Conservation (phyloP, 1,140 invertebrate species). For the Sinella curviseta region DNA sequence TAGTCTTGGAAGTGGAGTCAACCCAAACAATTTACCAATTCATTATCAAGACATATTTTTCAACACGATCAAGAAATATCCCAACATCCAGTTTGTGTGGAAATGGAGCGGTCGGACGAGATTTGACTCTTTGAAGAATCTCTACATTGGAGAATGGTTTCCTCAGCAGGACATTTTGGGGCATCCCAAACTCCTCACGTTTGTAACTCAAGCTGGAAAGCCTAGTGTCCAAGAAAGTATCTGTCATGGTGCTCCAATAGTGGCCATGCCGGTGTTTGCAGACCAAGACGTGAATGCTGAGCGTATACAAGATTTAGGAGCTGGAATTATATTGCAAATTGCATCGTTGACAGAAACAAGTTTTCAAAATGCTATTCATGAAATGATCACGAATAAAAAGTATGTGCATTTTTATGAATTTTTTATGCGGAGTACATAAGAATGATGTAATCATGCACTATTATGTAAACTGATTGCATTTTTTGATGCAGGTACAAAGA, state of each 20-base stretch:
- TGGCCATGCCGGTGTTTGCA: background rate
- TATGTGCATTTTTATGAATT: too few species aligned
- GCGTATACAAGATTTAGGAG: background rate
- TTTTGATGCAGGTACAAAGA: constrained; percentile 53
- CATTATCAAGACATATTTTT: constrained; percentile 26
- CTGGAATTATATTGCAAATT: background rate
- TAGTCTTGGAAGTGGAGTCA: constrained; percentile 29
- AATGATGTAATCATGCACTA: background rate
- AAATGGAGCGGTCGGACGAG: background rate
- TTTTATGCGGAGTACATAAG: background rate
- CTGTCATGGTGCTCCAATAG: background rate
- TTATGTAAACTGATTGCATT: background rate
- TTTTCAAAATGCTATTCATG: background rate
- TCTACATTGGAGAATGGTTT: constrained; percentile 35
- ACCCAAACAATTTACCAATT: background rate
- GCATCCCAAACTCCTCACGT: constrained; percentile 34
- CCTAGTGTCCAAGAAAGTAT: background rate
- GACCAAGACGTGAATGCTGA: background rate
- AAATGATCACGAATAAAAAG: background rate
- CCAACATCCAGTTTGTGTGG: constrained; percentile 26
- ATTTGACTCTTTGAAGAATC: constrained; percentile 30
- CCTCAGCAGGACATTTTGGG: constrained; percentile 29
- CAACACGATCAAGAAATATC: background rate
- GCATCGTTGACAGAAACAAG: background rate
- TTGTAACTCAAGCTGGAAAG: constrained; percentile 40